Conservation (phyloP, 2,113 vertebrate genomes). For the Hyperopisus bebe region DNA sequence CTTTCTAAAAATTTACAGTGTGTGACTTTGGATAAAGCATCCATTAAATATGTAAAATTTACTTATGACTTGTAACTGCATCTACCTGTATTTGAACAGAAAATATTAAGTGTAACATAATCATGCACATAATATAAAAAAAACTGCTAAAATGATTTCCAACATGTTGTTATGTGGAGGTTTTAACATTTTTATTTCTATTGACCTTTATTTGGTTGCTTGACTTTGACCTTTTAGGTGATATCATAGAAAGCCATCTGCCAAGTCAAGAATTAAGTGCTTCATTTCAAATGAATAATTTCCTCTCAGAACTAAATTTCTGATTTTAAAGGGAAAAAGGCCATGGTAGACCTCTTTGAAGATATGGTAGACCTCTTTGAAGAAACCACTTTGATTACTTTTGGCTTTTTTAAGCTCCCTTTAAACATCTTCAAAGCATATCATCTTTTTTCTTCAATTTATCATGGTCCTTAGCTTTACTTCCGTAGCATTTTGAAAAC, state of each 20-base stretch:
- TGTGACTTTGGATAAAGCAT: background rate
- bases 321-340: background rate
- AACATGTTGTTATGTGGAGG: background rate
- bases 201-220: conserved; percentile 7
- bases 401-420: conserved; percentile 25
- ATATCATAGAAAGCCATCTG: conserved; percentile 11
- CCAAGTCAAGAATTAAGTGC: conserved; percentile 18
- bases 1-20: background rate
- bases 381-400: conserved; percentile 18
- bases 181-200: background rate
- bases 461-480: conserved; percentile 36
- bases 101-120: background rate
- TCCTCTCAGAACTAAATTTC: background rate
- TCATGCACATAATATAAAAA: background rate
- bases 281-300: background rate
- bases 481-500: conserved; percentile 34
- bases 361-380: conserved; percentile 23
- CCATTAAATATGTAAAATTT: background rate
- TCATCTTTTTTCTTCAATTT: conserved; percentile 16
- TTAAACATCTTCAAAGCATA: conserved; percentile 36
- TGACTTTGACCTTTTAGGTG: conserved; percentile 24
- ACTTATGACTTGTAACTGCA: background rate
- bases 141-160: background rate
- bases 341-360: background rate
- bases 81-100: background rate